These are phyloP conservation scores for Arctia plantaginis DNA, from an alignment of 2,888 invertebrate genomes.

Conservation along the genomic window DNA sequence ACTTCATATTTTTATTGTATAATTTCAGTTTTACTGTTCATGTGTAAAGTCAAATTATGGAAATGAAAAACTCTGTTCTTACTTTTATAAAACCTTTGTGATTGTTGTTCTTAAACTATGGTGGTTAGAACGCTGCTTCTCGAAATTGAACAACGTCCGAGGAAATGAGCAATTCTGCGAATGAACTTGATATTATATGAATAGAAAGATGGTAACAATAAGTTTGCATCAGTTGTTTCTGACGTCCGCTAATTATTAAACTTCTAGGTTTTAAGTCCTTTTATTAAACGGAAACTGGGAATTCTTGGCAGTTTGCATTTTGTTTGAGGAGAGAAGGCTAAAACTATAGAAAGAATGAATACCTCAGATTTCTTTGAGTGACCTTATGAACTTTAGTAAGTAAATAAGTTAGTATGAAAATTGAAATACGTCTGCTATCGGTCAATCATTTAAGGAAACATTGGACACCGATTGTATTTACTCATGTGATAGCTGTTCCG, in stretches of 20 bases:
- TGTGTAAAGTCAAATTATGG: not conserved
- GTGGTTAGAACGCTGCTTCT: not conserved
- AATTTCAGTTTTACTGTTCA: not conserved
- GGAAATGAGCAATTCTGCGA: not conserved
- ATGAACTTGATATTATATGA: not conserved
- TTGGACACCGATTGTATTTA: not conserved
- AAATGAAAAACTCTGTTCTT: not conserved
- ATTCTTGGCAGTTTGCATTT: not conserved
- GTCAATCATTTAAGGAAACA: not conserved
- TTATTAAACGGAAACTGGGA: not conserved
- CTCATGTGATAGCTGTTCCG: not conserved
- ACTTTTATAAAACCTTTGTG: not conserved
- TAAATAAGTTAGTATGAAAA: no score
- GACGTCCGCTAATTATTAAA: not conserved
- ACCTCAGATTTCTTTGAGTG: not conserved
- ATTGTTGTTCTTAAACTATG: not conserved
- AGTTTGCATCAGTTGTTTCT: not conserved
- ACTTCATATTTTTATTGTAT: not conserved
- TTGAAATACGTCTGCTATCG: not conserved
- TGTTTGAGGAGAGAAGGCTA: not conserved
- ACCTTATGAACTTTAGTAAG: not conserved
- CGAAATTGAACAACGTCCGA: not conserved
- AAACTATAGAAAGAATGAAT: no score
- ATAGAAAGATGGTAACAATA: not conserved
- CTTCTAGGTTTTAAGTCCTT: not conserved